Base-by-base conservation (phyloP, 1,140 invertebrate species). In the Lethocerus indicus region DNA sequence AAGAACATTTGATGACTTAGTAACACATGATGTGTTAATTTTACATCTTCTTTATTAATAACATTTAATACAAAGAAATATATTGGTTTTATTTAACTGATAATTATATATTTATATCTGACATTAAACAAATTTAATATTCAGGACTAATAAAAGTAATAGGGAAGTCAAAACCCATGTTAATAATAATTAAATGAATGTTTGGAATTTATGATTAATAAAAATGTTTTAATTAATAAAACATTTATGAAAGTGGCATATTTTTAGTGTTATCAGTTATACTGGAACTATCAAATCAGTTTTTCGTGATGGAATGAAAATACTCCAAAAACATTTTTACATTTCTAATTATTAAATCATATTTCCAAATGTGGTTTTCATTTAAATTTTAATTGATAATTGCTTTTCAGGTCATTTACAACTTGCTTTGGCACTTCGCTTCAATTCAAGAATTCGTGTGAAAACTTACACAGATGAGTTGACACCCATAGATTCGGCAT, bases 381-480 rank as follows among this genome's bases (percentile, higher is more conserved):
- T n/a, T n/a, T n/a, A n/a, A n/a, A n/a, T n/a, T n/a, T n/a, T n/a
- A n/a, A n/a, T n/a, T n/a, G n/a, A n/a, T n/a, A n/a, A n/a, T n/a
- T n/a, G n/a, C 26, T 49, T 67, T 67, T 50, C 58, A 80, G 79
- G 70, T 98, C 49, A 79, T 99, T 27, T 99, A 99, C 65, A 94
- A 92, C 60, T 65, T 99, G 14, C 67, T 98, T 6, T 98, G 45
- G 67, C 94, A 1, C 56, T 97, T 16, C 75, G 85, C 41, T 98
- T 76, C 61, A 97, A 96, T 62, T 76, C 86, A 6, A 75, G 96
- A 46, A 85, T 98, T 56, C 74, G 91, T 55, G 88, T 99, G 0
- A 96, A 93, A 67, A 97, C 94, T 0, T 99, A 99, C 66, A 94
- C 96, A 0, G 94, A 99, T 73, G 96, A 99, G 64, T 67, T 98